Base-by-base conservation (phyloP, 2,888 invertebrate genomes). In the Tortrix viridana region DNA sequence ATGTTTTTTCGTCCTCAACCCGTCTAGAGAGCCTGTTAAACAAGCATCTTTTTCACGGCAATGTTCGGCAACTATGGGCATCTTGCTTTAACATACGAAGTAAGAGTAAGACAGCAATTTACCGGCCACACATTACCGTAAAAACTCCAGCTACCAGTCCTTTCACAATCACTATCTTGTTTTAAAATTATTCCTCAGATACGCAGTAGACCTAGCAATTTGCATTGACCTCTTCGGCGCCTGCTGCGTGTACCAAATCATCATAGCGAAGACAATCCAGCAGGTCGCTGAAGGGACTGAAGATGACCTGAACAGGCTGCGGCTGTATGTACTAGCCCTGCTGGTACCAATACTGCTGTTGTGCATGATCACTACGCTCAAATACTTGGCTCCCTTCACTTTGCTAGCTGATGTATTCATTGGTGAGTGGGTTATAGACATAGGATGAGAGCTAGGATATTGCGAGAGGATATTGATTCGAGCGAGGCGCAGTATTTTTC, bases 201-300 rank as follows among this genome's bases (percentile, higher is more conserved):
- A 82, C 50, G 82, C 87, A 50, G 89, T 91, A 5, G 91, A 91
- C 65, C 3, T 80, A 2, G 77, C 73, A 9, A 88, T 91, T 26
- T 90, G 90, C 65, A 79, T 91, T 50, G 91, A 91, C 52, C 73
- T 91, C 0, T 91, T 91, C 47, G 91, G 91, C 0, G 88, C 91
- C 0, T 91, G 91, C 66, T 88, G 88, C 65, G 89, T 89, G 0
- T 92, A 91, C 69, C 85, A 88, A 62, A 88, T 91, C 38, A 90
- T 91, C 19, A 91, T 90, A 71, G 90, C 89, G 0, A 88, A 89
- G 67, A 87, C 90, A 0, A 81, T 90, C 4, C 82, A 85, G 56
- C 88, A 88, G 64, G 67, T 91, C 1, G 69, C 83, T 0, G 81
- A 84, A 46, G 76, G 74, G 3, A 65, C 70, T 0, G 71, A 75